These are phyloP conservation scores for Gerris lacustris DNA, from an alignment of 2,888 invertebrate species.

Conservation along the genomic window DNA sequence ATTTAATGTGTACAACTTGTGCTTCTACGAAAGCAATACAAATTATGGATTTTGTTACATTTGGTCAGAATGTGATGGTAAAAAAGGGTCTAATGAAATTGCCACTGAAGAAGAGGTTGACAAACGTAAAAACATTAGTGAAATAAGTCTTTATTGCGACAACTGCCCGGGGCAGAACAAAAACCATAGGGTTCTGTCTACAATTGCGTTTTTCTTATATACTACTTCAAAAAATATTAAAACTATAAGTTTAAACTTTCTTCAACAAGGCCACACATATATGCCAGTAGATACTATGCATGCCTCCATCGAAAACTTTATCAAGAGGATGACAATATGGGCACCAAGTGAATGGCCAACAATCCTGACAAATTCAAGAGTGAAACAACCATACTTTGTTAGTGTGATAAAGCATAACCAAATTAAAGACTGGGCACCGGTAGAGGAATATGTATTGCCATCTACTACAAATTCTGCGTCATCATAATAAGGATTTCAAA, in stretches of 20 bases:
- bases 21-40: conserved; percentile 29
- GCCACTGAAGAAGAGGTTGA: conserved; percentile 29
- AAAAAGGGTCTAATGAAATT: conserved; percentile 32
- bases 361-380: conserved; percentile 22
- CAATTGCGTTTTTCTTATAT: conserved; percentile 14
- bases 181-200: conserved; percentile 26
- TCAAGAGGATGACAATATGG: conserved; percentile 23
- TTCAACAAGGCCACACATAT: conserved; percentile 33
- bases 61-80: conserved; percentile 32
- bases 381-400: too few species aligned
- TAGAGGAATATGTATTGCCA: too few species aligned
- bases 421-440: too few species aligned
- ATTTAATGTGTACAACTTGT: conserved; percentile 29
- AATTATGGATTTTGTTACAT: conserved; percentile 27
- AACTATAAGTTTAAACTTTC: conserved; percentile 31
- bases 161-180: conserved; percentile 28
- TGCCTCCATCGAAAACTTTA: conserved; percentile 23
- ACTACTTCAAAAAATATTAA: conserved; percentile 25
- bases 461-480: too few species aligned
- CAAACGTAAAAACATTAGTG: too few species aligned
- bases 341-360: conserved; percentile 27
- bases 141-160: conserved; percentile 28
- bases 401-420: too few species aligned
- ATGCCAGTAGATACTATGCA: conserved; percentile 31
- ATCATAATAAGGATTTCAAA: too few species aligned